Evolutionary conservation across 2,888 invertebrate species (phyloP).

Genomic region (Clitarchus hookeri): DNA sequence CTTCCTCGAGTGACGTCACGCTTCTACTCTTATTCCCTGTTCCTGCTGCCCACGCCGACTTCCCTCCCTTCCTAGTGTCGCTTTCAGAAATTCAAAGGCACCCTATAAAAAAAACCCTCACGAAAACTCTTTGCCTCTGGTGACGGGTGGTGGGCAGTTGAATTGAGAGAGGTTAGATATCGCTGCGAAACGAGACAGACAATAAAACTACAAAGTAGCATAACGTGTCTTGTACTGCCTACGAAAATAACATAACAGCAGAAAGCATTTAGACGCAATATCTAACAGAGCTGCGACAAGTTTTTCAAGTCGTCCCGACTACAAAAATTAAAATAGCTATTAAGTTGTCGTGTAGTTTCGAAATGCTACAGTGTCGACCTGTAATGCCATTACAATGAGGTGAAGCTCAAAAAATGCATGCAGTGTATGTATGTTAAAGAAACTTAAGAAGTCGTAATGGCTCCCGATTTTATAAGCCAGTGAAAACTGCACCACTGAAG

Average conservation of each 20-base stretch:
- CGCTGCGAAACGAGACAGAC: background rate
- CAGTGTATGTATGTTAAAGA: no score
- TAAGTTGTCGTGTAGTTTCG: no score
- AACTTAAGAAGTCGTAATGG: no score
- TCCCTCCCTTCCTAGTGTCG: background rate
- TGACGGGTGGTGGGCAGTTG: background rate
- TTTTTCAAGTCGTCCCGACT: background rate
- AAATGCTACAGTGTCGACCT: no score
- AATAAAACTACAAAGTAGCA: background rate
- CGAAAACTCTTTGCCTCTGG: no score
- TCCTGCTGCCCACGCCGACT: background rate
- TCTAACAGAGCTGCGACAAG: background rate
- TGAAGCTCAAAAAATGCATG: no score
- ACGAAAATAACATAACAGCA: background rate
- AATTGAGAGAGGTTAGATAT: background rate
- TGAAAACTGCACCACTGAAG: no score
- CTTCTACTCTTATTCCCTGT: background rate
- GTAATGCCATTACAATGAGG: no score
- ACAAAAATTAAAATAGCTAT: no score
- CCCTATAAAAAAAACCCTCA: background rate
- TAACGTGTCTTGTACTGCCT: background rate
- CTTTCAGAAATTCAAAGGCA: background rate
- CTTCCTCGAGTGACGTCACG: constrained; percentile 16
- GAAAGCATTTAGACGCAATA: background rate
- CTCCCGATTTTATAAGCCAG: no score